These are phyloP conservation scores for Drosophila aff. DNA, from an alignment of 1,140 invertebrate genomes.

Conservation along the genomic window DNA sequence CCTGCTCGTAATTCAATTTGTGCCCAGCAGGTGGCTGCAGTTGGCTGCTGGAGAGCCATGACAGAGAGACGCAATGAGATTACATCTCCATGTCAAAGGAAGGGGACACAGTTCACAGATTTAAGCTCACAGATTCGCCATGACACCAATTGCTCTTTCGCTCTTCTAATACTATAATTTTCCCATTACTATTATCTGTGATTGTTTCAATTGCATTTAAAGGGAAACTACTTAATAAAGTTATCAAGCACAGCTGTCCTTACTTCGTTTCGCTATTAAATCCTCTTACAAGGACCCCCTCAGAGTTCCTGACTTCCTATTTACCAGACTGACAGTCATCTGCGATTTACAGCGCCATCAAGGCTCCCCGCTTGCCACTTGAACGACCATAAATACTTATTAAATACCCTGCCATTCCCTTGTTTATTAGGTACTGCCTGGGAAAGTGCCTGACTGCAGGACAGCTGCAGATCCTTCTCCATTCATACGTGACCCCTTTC, in stretches of 20 bases:
- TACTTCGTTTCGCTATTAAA: not conserved
- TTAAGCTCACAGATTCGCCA: not conserved
- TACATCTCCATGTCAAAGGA: not conserved
- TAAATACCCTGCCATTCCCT: slow-evolving; percentile 24
- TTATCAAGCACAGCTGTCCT: not conserved
- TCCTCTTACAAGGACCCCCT: not conserved
- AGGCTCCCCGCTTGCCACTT: not conserved
- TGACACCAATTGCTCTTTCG: too few relatives aligned
- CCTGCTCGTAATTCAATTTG: slow-evolving; percentile 25
- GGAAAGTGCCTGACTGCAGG: slow-evolving; percentile 1
- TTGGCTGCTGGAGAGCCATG: too few relatives aligned
- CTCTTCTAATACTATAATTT: not conserved
- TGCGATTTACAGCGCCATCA: slow-evolving; percentile 29
- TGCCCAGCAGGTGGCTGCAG: too few relatives aligned
- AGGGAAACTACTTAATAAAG: not conserved
- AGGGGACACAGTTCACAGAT: too few relatives aligned
- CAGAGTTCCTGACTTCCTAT: not conserved
- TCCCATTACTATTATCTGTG: not conserved
- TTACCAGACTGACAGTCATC: slow-evolving; percentile 8
- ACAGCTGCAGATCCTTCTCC: not conserved
- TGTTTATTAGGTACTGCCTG: slow-evolving; percentile 33
- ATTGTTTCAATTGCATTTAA: not conserved
- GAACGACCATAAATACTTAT: slow-evolving; percentile 45
- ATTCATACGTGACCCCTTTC: slow-evolving; percentile 10
- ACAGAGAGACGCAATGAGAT: not conserved